Base-by-base conservation (phyloP, 2,888 invertebrate species). In the Apoderus coryli region DNA sequence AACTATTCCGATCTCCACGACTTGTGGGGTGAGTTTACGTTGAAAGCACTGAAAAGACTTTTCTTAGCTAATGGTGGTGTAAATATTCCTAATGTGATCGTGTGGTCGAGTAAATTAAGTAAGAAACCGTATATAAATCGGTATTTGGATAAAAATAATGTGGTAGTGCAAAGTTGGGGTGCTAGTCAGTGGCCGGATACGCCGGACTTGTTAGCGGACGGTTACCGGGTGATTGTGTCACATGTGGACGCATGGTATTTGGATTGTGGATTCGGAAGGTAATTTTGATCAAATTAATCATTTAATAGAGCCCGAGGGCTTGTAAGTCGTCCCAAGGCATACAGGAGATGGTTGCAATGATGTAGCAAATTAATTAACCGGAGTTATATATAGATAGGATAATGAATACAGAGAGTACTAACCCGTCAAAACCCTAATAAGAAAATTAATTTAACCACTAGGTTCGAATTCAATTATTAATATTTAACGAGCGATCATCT, bases 131-230 rank as follows among this genome's bases (percentile, higher is more conserved):
- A 79, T 54, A 57, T 74, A 7, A 40, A 38, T 3, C 55, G 56
- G 37, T 62, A 57, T 44, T 43, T 65, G 14, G 53, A 61, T 41
- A 53, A 48, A 43, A 61, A 58, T 29, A 63, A 63, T 36, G 58
- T 72, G 45, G 75, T 76, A 14, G 19, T 82, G 11, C 82, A 84
- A 50, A 69, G 76, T 27, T 84, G 84, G 84, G 82, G 84, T 22
- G 74, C 76, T 1, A 80, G 79, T 43, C 72, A 72, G 25, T 85
- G 85, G 79, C 69, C 76, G 2, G 80, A 81, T 50, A 81, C 84
- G 10, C 68, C 72, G 4, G 79, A 79, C 36, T 64, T 85, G 3
- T 57, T 85, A 13, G 71, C 77, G 41, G 76, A 76, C 32, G 85
- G 84, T 3, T 85, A 74, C 57, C 69, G 75, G 33, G 64, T 82